Evolutionary conservation across 2,113 vertebrate genomes (phyloP).

Genomic region (Tautogolabrus adspersus): DNA sequence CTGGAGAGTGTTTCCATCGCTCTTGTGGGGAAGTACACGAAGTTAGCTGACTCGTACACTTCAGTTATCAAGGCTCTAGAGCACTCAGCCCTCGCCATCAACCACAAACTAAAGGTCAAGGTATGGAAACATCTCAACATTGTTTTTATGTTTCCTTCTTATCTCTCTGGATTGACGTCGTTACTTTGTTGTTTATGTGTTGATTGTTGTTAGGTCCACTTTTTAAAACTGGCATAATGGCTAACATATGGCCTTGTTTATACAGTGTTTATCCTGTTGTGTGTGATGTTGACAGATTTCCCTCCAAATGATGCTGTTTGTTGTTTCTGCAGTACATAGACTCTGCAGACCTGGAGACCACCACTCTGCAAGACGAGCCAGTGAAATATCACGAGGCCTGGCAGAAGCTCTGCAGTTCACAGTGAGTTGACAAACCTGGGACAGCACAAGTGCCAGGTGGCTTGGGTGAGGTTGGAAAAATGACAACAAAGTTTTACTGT

Average conservation of each 20-base stretch:
- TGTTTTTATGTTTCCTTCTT: background rate
- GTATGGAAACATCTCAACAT: slow-evolving; percentile 69
- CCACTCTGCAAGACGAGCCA: slow-evolving; percentile 89
- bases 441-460: background rate
- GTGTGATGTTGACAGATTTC: background rate
- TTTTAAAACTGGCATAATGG: background rate
- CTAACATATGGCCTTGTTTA: background rate
- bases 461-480: background rate
- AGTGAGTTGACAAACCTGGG: slow-evolving; percentile 84
- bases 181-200: background rate
- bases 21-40: slow-evolving; percentile 97
- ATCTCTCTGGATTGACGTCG: background rate
- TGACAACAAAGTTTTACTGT: background rate
- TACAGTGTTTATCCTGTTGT: background rate
- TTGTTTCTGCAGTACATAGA: slow-evolving; percentile 89
- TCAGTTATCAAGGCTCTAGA: slow-evolving; percentile 97
- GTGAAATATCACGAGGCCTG: slow-evolving; percentile 97
- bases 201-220: background rate
- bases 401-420: slow-evolving; percentile 95
- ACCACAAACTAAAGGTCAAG: slow-evolving; percentile 96
- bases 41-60: slow-evolving; percentile 95
- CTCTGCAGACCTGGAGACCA: slow-evolving; percentile 92
- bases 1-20: slow-evolving; percentile 93
- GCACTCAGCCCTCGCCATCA: slow-evolving; percentile 95
- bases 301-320: slow-evolving; percentile 6